These are phyloP conservation scores for Anableps anableps DNA, from an alignment of 2,797 vertebrate species.

Conservation along the genomic window DNA sequence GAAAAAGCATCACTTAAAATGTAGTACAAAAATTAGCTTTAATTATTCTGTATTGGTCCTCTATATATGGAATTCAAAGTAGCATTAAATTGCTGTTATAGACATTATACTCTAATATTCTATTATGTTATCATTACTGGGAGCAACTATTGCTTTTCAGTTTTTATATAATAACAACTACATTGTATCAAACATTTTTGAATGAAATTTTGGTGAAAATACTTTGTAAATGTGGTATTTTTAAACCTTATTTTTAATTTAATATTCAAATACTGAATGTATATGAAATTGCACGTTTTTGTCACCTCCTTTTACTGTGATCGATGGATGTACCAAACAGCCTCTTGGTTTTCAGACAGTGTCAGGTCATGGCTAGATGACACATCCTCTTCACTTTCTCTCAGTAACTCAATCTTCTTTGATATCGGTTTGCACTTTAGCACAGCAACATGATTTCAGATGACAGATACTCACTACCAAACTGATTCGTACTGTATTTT, in stretches of 20 bases:
- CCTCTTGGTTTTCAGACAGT: conserved; percentile 10
- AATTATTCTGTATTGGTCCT: not conserved
- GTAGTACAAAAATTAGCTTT: not conserved
- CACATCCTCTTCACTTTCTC: conserved; percentile 20
- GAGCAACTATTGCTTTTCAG: not conserved
- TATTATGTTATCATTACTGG: not conserved
- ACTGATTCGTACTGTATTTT: conserved; percentile 17
- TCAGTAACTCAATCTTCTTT: conserved; percentile 24
- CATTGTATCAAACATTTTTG: not conserved
- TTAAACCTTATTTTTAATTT: not conserved
- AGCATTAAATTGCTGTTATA: not conserved
- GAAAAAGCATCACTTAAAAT: not conserved
- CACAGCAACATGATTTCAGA: conserved; percentile 47
- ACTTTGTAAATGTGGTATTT: not conserved
- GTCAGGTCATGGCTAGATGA: conserved; percentile 14
- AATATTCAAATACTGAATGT: not conserved
- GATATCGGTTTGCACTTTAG: conserved; percentile 22
- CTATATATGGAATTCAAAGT: not conserved
- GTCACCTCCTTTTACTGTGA: not conserved
- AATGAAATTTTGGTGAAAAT: not conserved
- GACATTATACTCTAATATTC: not conserved
- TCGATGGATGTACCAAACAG: not conserved
- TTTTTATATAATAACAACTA: not conserved
- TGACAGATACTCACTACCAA: conserved; percentile 42
- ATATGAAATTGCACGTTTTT: not conserved